Conservation (phyloP, 2,888 invertebrate species). For the Hemaris fuciformis region DNA sequence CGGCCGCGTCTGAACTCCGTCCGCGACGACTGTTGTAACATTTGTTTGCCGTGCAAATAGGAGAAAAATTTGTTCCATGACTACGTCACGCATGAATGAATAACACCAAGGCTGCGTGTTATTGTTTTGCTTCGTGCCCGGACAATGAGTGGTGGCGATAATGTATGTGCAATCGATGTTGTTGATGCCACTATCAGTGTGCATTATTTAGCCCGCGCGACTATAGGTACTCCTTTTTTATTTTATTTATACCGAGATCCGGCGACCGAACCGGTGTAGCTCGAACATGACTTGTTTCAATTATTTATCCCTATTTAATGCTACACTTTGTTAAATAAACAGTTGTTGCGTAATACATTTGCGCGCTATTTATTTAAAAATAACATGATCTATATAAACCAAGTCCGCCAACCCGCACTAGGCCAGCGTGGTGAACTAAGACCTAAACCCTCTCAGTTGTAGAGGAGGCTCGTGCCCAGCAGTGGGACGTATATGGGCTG, state of each 20-base stretch:
- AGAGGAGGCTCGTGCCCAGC: too few species aligned
- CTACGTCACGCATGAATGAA: constrained; percentile 71
- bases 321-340: background rate
- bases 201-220: background rate
- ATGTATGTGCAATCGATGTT: constrained; percentile 28
- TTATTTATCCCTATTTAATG: background rate
- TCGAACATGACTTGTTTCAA: background rate
- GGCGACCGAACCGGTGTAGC: background rate
- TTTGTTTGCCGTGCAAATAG: constrained; percentile 69
- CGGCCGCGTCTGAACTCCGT: constrained; percentile 55
- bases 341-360: background rate
- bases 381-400: background rate
- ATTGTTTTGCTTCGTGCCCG: constrained; percentile 53
- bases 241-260: background rate
- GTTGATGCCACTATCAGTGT: constrained; percentile 20
- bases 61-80: constrained; percentile 69
- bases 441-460: too few species aligned
- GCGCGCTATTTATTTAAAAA: background rate
- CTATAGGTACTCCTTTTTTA: background rate
- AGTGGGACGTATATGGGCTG: too few species aligned
- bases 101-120: constrained; percentile 66
- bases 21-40: constrained; percentile 51
- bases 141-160: constrained; percentile 43
- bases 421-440: too few species aligned
- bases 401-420: too few species aligned